Base-by-base conservation (phyloP, 2,888 invertebrate genomes). In the Nomada fucata region DNA sequence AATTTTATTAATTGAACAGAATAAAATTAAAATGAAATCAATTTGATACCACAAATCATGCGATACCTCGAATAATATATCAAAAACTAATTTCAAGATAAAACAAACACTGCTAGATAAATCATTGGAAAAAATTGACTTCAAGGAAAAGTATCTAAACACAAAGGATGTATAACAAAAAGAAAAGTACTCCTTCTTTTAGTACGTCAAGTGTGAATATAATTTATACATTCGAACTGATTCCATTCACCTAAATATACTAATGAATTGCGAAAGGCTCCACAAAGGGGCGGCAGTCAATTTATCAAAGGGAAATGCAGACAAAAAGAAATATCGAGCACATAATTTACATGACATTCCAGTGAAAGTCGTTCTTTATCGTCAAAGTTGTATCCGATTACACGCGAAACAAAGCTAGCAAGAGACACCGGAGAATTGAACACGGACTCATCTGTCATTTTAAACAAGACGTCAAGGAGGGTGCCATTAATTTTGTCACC, bases 401-500 rank as follows among this genome's bases (percentile, higher is more conserved):
- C 83, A 74, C 63, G 73, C 53, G 69, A 73, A 81, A 75, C 61
- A 71, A 77, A 75, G 29, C 7, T 26, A 52, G 61, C 47, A 26
- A 52, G 76, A 61, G 79, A 76, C 42, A 63, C 10, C 76, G 71
- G 82, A 74, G 72, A 73, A 74, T 80, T 72, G 77, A 67, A 50
- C 79, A 57, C 68, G 55, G 23, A 2, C 50, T 72, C 91, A 85
- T 91, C 91, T 86, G 85, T 92, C 90, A 92, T 90, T 90, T 89
- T 89, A 89, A 92, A 91, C 91, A 91, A 91, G 91, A 92, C 88
- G 87, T 91, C 87, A 64, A 83, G 69, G 60, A 61, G 72, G 76
- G 23, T 77, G 79, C 74, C 91, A 91, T 92, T 92, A 92, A 92
- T 92, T 91, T 90, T 84, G 89, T 89, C 89, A 87, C 76, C 53